Base-by-base conservation (phyloP, 2,113 vertebrate species). In the Sander lucioperca region DNA sequence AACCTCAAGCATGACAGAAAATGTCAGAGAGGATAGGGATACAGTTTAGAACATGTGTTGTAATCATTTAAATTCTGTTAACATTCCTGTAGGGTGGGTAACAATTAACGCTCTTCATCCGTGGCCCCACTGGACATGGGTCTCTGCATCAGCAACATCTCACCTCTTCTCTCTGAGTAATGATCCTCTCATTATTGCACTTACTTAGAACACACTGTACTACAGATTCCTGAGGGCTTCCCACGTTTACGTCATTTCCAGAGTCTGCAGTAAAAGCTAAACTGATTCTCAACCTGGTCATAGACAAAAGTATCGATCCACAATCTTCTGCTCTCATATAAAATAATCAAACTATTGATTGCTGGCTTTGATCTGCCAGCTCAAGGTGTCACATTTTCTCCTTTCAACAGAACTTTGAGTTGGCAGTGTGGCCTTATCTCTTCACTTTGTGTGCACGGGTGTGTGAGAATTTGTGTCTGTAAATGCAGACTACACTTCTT, bases 301-400 rank as follows among this genome's bases (percentile, higher is more conserved):
- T 64, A 91, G 77, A 77, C 77, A 36, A 54, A 73, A 68, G 50
- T 69, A 88, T 93, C 0, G 72, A 88, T 82, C 39, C 48, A 30
- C 71, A 77, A 50, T 76, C 63, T 77, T 77, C 54, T 43, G 68
- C 16, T 67, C 69, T 68, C 83, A 70, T 64, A 66, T 47, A 80
- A 85, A 83, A 86, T 86, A 90, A 89, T 89, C 88, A 93, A 81
- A 89, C 58, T 58, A 91, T 82, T 82, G 86, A 94, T 86, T 74
- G 54, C 57, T 74, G 65, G 58, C 81, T 89, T 78, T 91, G 81
- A 86, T 90, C 79, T 84, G 64, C 82, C 67, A 71, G 77, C 64
- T 80, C 39, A 50, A 70, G 33, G 64, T 58, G 87, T 82, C 77
- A 75, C 56, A 63, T 69, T n/a, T 53, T 82, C 82, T 84, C 54